Evolutionary conservation across 1,140 invertebrate genomes (phyloP).

Genomic region (Drosophila carrolli): DNA sequence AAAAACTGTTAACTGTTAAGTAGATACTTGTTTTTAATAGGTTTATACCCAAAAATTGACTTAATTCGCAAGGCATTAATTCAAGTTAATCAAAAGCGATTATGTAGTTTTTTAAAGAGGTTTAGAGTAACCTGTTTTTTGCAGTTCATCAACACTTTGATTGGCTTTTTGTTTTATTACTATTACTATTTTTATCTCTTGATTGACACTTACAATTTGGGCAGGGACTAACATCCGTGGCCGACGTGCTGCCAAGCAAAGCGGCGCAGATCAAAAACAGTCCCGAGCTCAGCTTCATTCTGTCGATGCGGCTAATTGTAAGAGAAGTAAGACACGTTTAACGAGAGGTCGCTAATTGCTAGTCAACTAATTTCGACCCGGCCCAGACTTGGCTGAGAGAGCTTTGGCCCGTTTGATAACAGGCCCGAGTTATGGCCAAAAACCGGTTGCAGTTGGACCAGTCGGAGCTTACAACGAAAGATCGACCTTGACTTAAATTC

Average conservation of each 20-base stretch:
- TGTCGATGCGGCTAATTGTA: slow-evolving; percentile 23
- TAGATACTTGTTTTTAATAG: too few relatives aligned
- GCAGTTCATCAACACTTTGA: not conserved
- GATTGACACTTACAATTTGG: slow-evolving; percentile 69
- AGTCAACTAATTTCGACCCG: slow-evolving; percentile 38
- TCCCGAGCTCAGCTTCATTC: slow-evolving; percentile 52
- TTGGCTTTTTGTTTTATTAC: not conserved
- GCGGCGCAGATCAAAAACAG: slow-evolving; percentile 52
- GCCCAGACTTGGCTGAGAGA: slow-evolving; percentile 10
- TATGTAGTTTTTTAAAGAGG: not conserved
- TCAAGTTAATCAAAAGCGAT: not conserved
- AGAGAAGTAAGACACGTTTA: slow-evolving; percentile 29
- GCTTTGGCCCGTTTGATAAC: slow-evolving; percentile 43
- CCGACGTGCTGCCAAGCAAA: slow-evolving; percentile 36
- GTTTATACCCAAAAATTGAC: not conserved
- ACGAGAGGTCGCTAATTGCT: slow-evolving; percentile 40
- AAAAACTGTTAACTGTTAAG: too few relatives aligned
- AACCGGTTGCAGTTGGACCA: slow-evolving; percentile 57
- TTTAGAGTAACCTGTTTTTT: too few relatives aligned
- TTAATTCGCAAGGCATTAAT: not conserved
- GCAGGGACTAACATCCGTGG: slow-evolving; percentile 83
- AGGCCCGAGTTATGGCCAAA: slow-evolving; percentile 19
- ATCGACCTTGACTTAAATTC: slow-evolving; percentile 67
- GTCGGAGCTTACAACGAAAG: slow-evolving; percentile 46
- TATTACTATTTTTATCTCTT: not conserved